Evolutionary conservation across 2,888 invertebrate species (phyloP), one percentile per base, ranked within the genome.

Genomic region (Encarsia formosa): DNA sequence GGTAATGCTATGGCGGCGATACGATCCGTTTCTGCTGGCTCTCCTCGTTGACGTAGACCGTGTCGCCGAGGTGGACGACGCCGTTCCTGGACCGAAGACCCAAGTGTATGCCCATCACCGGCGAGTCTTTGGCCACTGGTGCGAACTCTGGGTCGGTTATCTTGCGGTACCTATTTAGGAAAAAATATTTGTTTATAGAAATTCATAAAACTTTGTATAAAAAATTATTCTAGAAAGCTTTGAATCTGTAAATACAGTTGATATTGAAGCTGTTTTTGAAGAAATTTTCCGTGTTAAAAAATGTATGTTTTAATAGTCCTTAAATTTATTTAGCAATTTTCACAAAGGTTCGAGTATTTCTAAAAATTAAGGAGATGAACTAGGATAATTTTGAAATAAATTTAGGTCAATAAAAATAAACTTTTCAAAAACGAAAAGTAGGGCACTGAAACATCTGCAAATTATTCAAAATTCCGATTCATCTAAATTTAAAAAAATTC

Each of bases 21-120:
- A n/a, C n/a, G n/a, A n/a, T n/a, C n/a, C n/a, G n/a, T n/a, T n/a
- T n/a, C n/a, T n/a, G n/a, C n/a, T 1, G 65, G n/a, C n/a, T n/a
- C n/a, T n/a, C 40, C 23, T 74, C 68, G 26, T 73, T 76, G 1
- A 79, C 75, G 66, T 78, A 81, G 52, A 81, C 67, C 1, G 74
- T 58, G 64, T 81, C 81, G 4, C 78, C 78, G 3, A 74, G 59
- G 42, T 71, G 74, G 1, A 81, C 68, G 5, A 44, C 63, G 2
- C 79, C 79, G 2, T 64, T 55, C 5, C 65, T 23, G 11, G 66
- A 63, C 15, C 78, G 73, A 1, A 80, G 46, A 2, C 78, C 81
- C 57, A 80, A 58, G 60, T 81, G 79, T 26, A 78, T 65, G 6
- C 81, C 81, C 71, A 81, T 70, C 1, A 77, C 75, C 1, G 81